These are phyloP conservation scores for Oreocharis arfaki DNA, from an alignment of 2,113 vertebrate species.

Conservation along the genomic window DNA sequence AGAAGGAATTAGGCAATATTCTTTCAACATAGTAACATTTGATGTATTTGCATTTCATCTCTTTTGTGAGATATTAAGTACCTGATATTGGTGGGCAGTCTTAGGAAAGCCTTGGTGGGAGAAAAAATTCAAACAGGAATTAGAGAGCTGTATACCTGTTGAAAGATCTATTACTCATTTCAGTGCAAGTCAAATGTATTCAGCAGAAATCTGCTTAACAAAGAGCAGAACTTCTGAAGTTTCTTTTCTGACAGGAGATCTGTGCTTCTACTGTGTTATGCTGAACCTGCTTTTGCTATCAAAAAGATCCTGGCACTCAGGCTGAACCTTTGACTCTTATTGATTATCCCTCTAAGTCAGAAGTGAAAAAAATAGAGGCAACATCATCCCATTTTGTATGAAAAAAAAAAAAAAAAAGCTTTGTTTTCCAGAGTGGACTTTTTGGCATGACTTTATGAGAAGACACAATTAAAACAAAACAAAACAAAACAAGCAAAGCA, in stretches of 20 bases:
- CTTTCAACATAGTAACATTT: not conserved
- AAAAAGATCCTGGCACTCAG: not conserved
- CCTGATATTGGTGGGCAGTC: not conserved
- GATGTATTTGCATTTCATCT: not conserved
- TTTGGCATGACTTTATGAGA: not conserved
- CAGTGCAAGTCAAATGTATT: not conserved
- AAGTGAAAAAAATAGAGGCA: not conserved
- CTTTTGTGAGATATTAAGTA: not conserved
- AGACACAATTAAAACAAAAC: not conserved
- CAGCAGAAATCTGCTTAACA: not conserved
- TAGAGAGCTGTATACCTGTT: not conserved
- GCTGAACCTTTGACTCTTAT: not conserved
- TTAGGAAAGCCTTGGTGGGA: not conserved
- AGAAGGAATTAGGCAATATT: not conserved
- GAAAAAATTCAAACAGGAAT: not conserved
- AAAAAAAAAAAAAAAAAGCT: not conserved
- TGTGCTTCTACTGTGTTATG: not conserved
- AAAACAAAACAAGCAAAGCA: not conserved
- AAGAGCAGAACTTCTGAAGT: not conserved
- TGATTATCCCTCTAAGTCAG: not conserved
- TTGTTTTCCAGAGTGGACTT: not conserved
- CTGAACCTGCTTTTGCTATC: not conserved
- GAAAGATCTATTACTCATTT: not conserved
- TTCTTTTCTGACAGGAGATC: not conserved
- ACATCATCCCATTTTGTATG: not conserved